Conservation (phyloP, 2,888 invertebrate genomes). For the Drosophila hamatofila region DNA sequence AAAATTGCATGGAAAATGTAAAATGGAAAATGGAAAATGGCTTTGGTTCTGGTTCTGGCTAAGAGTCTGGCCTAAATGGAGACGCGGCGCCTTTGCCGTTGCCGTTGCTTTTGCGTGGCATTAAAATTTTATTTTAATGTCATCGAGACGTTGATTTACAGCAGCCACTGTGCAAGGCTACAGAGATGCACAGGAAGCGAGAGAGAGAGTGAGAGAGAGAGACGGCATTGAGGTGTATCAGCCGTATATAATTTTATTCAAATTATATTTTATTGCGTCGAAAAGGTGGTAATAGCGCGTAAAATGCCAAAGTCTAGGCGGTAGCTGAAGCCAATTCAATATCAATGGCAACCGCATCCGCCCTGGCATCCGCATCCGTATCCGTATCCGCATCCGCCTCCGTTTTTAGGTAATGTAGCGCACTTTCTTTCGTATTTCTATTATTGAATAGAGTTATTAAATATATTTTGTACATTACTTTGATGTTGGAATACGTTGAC, state of each 20-base stretch:
- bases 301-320: slow-evolving; percentile 54
- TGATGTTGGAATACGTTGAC: not conserved
- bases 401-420: not conserved
- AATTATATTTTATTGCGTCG: slow-evolving; percentile 83
- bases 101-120: slow-evolving; percentile 55
- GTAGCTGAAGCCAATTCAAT: slow-evolving; percentile 11
- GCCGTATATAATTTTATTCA: slow-evolving; percentile 77
- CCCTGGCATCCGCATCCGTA: no score
- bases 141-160: slow-evolving; percentile 84
- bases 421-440: not conserved
- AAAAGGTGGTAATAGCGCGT: slow-evolving; percentile 77
- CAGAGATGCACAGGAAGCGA: not conserved
- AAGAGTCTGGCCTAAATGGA: slow-evolving; percentile 29
- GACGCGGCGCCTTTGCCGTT: slow-evolving; percentile 31
- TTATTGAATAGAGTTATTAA: not conserved
- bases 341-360: slow-evolving; percentile 6
- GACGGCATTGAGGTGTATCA: slow-evolving; percentile 36
- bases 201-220: not conserved
- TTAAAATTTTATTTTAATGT: slow-evolving; percentile 85
- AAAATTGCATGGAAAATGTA: slow-evolving; percentile 56
- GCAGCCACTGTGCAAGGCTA: slow-evolving; percentile 42
- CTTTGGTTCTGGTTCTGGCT: slow-evolving; percentile 19
- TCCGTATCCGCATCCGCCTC: not conserved
- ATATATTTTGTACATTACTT: not conserved
- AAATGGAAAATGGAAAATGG: slow-evolving; percentile 25